phyloP scores from a whole-genome alignment of 2,888 invertebrate genomes.

The Rhorus exstirpatorius region DNA sequence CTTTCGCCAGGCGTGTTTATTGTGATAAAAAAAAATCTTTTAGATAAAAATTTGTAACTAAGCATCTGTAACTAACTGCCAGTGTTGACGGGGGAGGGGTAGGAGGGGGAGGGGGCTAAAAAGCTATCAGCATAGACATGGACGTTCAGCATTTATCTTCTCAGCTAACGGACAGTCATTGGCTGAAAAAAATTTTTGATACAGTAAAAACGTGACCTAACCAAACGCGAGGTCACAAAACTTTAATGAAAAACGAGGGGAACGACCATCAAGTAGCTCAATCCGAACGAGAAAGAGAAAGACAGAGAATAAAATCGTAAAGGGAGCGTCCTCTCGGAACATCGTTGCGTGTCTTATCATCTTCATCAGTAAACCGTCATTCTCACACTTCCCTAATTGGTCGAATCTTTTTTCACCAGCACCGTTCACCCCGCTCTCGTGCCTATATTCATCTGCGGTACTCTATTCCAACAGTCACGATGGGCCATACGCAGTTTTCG shows the following conservation, averaged over 20 bases:
- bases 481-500: slow-evolving; percentile 54
- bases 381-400: slow-evolving; percentile 80
- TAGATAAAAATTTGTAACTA: too few species aligned
- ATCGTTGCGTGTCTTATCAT: slow-evolving; percentile 79
- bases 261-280: neutral
- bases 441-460: slow-evolving; percentile 20
- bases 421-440: neutral
- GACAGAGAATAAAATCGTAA: neutral
- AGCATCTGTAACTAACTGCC: too few species aligned
- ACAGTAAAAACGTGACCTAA: too few species aligned
- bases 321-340: neutral
- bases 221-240: too few species aligned
- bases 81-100: too few species aligned
- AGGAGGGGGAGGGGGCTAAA: too few species aligned
- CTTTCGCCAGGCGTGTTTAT: too few species aligned
- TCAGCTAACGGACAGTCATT: too few species aligned
- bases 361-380: slow-evolving; percentile 36
- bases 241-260: neutral
- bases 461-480: slow-evolving; percentile 12
- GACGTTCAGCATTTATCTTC: too few species aligned
- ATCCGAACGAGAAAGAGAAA: neutral
- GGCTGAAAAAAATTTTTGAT: too few species aligned
- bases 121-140: too few species aligned
- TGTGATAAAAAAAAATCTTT: too few species aligned
- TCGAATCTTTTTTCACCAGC: slow-evolving; percentile 79